Conservation (phyloP, 1,140 invertebrate genomes). For the Hyphantria cunea region DNA sequence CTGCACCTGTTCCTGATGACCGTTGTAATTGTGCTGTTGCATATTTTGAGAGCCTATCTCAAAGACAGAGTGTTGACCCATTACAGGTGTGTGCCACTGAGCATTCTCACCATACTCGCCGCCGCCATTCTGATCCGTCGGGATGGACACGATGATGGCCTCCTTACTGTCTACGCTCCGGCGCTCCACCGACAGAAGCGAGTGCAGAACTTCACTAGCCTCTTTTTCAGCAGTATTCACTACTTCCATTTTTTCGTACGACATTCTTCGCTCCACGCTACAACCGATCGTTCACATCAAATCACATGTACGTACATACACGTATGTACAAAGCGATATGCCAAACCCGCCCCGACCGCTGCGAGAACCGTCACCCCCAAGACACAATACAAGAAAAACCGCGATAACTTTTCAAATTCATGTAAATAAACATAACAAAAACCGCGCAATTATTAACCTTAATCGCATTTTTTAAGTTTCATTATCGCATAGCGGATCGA, state of each 20-base stretch:
- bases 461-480: slow-evolving; percentile 82
- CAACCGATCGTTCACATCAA: slow-evolving; percentile 74
- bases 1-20: slow-evolving; percentile 73
- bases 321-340: slow-evolving; percentile 72
- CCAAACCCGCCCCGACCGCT: slow-evolving; percentile 64
- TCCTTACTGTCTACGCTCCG: slow-evolving; percentile 82
- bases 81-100: slow-evolving; percentile 83
- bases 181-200: slow-evolving; percentile 84
- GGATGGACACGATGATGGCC: slow-evolving; percentile 78
- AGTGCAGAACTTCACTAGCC: slow-evolving; percentile 85
- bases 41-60: slow-evolving; percentile 70
- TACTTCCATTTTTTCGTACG: slow-evolving; percentile 80
- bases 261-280: slow-evolving; percentile 74
- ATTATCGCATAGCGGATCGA: slow-evolving; percentile 83
- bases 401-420: slow-evolving; percentile 81
- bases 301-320: slow-evolving; percentile 79
- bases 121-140: slow-evolving; percentile 67
- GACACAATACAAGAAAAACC: slow-evolving; percentile 68
- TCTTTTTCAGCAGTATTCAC: slow-evolving; percentile 84
- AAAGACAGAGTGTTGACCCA: slow-evolving; percentile 79
- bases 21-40: slow-evolving; percentile 74
- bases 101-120: slow-evolving; percentile 80
- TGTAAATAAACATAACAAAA: slow-evolving; percentile 82
- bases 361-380: slow-evolving; percentile 55
- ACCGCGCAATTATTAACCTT: slow-evolving; percentile 83